Percentiles rank a stretch among this genome's conserved stretches.
Evolutionary conservation across 2,113 vertebrate species (phyloP).

Genomic region (Talpa occidentalis): DNA sequence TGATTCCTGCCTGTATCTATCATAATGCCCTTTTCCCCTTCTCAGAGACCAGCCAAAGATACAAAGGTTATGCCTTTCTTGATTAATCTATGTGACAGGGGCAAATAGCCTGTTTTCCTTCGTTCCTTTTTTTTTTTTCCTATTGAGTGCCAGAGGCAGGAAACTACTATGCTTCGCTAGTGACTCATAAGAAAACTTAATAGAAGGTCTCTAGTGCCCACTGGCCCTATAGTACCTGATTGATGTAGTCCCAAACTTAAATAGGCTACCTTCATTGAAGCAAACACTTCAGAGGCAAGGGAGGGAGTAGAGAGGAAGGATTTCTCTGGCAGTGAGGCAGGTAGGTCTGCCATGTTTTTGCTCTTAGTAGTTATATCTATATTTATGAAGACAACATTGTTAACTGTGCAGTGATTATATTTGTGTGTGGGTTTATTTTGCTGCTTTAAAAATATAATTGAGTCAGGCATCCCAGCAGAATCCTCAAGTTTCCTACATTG

Average conservation of each 20-base stretch:
- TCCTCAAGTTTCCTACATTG: neutral
- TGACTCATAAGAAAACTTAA: conserved; percentile 71
- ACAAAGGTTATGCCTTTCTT: conserved; percentile 70
- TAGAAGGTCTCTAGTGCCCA: conserved; percentile 65
- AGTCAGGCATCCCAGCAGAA: neutral
- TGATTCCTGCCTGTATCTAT: conserved; percentile 59
- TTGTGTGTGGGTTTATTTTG: neutral
- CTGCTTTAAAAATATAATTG: conserved; percentile 33
- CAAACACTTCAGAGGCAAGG: neutral
- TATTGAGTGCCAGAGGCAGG: conserved; percentile 57
- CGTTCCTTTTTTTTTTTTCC: conserved; percentile 39
- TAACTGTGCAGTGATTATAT: neutral
- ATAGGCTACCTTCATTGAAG: conserved; percentile 14
- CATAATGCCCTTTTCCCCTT: conserved; percentile 61
- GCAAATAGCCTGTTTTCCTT: conserved; percentile 71
- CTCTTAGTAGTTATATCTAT: neutral
- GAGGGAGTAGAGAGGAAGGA: neutral
- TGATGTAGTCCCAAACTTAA: conserved; percentile 52
- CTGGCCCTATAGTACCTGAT: conserved; percentile 57
- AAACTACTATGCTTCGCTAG: conserved; percentile 69
- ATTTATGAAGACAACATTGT: neutral
- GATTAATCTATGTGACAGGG: conserved; percentile 72
- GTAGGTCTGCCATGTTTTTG: neutral
- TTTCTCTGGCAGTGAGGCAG: neutral
- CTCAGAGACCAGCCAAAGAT: conserved; percentile 64